Evolutionary conservation across 2,113 vertebrate genomes (phyloP).

Genomic region (Atlantisia rogersi): DNA sequence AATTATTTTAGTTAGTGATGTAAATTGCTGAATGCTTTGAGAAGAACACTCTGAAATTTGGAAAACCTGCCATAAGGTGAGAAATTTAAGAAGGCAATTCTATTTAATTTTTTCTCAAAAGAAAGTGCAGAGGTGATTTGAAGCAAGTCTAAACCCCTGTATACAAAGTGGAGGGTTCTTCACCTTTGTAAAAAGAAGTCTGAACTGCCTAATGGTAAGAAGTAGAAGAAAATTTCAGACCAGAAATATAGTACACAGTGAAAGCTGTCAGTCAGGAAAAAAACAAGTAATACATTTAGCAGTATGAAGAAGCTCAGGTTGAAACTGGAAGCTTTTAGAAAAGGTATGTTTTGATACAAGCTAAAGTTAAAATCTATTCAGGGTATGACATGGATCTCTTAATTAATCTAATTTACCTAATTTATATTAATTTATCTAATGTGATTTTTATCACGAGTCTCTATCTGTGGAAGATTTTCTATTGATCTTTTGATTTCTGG

Average conservation of each 20-base stretch:
- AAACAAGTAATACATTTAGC: not conserved
- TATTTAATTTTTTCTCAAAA: not conserved
- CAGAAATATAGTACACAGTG: not conserved
- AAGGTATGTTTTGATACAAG: not conserved
- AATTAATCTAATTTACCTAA: not conserved
- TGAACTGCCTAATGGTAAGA: not conserved
- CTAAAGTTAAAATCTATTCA: not conserved
- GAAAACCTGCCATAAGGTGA: not conserved
- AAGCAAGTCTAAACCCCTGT: not conserved
- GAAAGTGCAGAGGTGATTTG: not conserved
- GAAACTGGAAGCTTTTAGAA: not conserved
- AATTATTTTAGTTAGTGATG: not conserved
- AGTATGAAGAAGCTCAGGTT: not conserved
- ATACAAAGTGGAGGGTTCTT: not conserved
- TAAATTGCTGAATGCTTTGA: not conserved
- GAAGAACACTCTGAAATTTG: not conserved
- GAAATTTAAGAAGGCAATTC: not conserved
- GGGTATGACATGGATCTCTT: not conserved
- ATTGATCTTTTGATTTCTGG: not conserved
- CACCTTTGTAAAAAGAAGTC: not conserved
- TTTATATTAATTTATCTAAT: not conserved
- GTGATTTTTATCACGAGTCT: not conserved
- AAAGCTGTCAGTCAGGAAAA: not conserved
- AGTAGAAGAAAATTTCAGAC: not conserved
- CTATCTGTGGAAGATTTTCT: not conserved